Evolutionary conservation across 2,113 vertebrate species (phyloP).

Genomic region (Myotis yumanensis): DNA sequence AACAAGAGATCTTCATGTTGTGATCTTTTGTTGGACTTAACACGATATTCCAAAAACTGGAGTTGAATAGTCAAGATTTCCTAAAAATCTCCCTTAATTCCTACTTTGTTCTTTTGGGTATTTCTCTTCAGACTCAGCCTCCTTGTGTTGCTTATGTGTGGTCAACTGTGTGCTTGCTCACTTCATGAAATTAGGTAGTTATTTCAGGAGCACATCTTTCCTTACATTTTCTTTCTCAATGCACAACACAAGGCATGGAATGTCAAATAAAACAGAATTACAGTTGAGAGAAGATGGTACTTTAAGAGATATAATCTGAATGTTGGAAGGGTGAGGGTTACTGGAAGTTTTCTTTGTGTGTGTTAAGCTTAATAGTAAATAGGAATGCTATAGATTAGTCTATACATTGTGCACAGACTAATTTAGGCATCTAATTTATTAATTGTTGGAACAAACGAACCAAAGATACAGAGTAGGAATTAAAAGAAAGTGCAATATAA

Average conservation of each 20-base stretch:
- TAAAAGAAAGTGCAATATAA: constrained; percentile 26
- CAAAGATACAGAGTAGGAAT: background rate
- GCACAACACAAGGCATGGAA: too few relatives aligned
- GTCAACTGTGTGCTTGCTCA: background rate
- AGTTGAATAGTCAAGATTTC: background rate
- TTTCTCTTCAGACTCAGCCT: background rate
- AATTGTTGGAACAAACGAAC: constrained; percentile 44
- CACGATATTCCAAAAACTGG: background rate
- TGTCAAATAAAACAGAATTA: background rate
- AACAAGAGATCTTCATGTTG: background rate
- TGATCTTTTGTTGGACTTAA: constrained; percentile 7
- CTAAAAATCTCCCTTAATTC: background rate
- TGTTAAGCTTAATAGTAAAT: background rate
- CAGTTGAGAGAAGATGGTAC: background rate
- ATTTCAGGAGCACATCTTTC: constrained; percentile 6
- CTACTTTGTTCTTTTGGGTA: background rate
- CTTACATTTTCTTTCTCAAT: background rate
- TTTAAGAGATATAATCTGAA: background rate
- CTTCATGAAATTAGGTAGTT: constrained; percentile 12
- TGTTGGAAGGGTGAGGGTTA: background rate
- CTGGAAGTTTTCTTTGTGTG: background rate
- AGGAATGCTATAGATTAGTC: background rate
- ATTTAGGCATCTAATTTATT: background rate
- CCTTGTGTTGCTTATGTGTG: background rate
- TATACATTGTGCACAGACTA: background rate